phyloP scores from a whole-genome alignment of 1,140 invertebrate genomes.

The Schmidtea mediterranea region DNA sequence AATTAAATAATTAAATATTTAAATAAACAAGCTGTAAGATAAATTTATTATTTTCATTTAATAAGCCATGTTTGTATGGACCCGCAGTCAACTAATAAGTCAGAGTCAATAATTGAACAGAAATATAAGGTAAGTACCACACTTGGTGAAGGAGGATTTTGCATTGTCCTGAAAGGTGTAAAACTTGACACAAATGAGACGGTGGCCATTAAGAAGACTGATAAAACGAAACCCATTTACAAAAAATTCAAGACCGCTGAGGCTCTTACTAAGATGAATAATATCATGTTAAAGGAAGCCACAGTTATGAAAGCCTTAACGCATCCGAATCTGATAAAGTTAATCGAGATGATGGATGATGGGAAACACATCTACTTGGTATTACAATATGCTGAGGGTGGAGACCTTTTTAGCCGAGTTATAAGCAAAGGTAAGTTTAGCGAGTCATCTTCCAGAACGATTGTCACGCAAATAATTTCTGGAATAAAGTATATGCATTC shows the following conservation, averaged over 20 bases:
- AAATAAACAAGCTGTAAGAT: too few relatives aligned
- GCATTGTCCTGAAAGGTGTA: background rate
- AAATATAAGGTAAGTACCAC: background rate
- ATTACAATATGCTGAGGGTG: background rate
- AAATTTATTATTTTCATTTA: too few relatives aligned
- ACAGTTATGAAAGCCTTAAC: background rate
- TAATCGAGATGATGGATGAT: background rate
- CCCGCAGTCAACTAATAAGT: too few relatives aligned
- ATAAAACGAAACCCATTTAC: background rate
- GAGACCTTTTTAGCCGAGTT: background rate
- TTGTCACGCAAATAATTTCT: background rate
- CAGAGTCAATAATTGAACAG: background rate
- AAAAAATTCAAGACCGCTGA: too few relatives aligned
- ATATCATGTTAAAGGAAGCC: background rate
- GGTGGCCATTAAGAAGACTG: background rate
- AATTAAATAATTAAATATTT: too few relatives aligned
- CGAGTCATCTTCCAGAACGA: background rate
- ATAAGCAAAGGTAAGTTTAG: background rate
- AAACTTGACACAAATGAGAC: background rate
- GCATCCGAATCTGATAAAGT: background rate
- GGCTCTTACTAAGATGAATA: background rate
- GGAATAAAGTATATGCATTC: background rate
- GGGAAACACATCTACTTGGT: background rate
- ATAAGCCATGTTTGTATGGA: too few relatives aligned
- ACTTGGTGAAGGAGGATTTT: background rate